phyloP scores from a whole-genome alignment of 2,888 invertebrate genomes.

The Lasioglossum calceatum region DNA sequence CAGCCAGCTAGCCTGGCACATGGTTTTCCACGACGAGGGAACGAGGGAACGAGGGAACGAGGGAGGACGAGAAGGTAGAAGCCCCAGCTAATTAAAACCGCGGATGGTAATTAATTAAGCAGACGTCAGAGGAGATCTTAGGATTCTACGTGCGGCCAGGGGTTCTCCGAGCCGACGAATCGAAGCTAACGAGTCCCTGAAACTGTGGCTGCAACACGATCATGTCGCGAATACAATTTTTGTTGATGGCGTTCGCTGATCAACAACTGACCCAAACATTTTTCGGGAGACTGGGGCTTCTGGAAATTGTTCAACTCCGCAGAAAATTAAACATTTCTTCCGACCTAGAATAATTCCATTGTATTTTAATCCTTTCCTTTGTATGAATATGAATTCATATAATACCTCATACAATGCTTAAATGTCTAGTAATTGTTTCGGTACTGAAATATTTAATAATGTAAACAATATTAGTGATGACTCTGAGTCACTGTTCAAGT shows the following conservation, averaged over 20 bases:
- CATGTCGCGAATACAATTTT: background rate
- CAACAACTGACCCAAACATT: background rate
- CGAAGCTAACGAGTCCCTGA: conserved; percentile 21
- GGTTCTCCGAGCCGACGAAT: conserved; percentile 77
- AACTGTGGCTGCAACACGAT: background rate
- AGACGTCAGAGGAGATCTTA: conserved; percentile 82
- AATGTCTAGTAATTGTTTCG: no score
- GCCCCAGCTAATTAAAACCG: conserved; percentile 83
- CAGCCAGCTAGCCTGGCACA: conserved; percentile 63
- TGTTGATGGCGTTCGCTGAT: background rate
- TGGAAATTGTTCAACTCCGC: no score
- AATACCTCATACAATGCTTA: no score
- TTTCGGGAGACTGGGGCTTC: background rate
- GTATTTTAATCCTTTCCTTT: no score
- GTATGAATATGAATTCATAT: no score
- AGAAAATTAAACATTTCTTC: no score
- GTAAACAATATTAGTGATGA: no score
- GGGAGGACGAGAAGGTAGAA: conserved; percentile 67
- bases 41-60: conserved; percentile 40
- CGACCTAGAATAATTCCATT: no score
- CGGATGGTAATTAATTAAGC: conserved; percentile 84
- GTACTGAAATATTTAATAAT: no score
- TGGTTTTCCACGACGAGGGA: conserved; percentile 72
- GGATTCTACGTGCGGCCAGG: conserved; percentile 80
- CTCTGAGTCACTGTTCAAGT: no score